phyloP scores from a whole-genome alignment of 2,797 vertebrate species.

The Acipenser oxyrinchus region DNA sequence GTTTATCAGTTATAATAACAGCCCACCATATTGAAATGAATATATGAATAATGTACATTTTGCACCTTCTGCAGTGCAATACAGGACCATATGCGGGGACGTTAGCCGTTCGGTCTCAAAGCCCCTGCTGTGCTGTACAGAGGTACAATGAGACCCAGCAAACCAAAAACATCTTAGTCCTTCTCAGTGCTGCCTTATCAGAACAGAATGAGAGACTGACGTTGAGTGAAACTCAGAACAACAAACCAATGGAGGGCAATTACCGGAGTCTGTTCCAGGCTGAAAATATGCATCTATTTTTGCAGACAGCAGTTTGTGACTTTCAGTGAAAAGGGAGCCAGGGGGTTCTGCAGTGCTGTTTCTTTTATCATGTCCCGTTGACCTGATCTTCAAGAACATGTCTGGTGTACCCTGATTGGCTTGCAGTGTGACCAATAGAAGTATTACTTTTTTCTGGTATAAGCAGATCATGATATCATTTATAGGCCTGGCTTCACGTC shows the following conservation, averaged over 20 bases:
- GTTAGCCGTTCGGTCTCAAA: neutral
- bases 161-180: neutral
- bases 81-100: neutral
- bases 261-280: neutral
- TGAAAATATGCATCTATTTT: neutral
- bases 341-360: too few relatives aligned
- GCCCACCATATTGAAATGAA: too few relatives aligned
- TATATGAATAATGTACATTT: too few relatives aligned
- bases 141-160: constrained; percentile 1
- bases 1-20: too few relatives aligned
- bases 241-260: constrained; percentile 1
- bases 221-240: neutral
- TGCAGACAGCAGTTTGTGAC: neutral
- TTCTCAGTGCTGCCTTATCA: neutral
- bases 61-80: constrained; percentile 9
- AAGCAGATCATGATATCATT: too few relatives aligned
- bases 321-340: neutral
- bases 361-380: too few relatives aligned
- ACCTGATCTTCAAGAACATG: too few relatives aligned
- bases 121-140: constrained; percentile 2
- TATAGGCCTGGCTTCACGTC: too few relatives aligned
- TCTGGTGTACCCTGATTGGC: too few relatives aligned
- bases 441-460: too few relatives aligned
- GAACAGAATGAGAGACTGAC: neutral
- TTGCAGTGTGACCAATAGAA: too few relatives aligned